Evolutionary conservation across 1,140 invertebrate species (phyloP), one percentile per base, ranked within the genome.

Genomic region (Ptiloglossa arizonensis): DNA sequence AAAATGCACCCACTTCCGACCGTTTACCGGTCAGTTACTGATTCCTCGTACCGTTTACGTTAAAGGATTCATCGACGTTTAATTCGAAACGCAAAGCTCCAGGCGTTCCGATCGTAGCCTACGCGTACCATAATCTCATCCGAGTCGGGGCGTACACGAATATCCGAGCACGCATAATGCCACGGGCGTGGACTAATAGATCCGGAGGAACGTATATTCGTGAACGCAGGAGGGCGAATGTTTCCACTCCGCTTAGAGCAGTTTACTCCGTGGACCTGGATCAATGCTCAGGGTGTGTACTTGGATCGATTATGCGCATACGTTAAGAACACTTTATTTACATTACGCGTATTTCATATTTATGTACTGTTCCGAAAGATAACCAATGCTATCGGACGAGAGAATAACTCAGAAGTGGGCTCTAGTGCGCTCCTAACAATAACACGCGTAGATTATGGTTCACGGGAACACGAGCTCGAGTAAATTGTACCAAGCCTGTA

Each of bases 141-240:
- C 11, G 24, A 52, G n/a, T n/a, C n/a, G n/a, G n/a, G n/a, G 59
- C 59, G 22, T 38, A 32, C 17, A 9, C 59, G 29, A 38, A 41
- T 67, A 44, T 38, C 38, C 8, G 63, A 74, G 3, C 32, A 56
- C 32, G 35, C 24, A 48, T 69, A 24, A 41, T 29, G 63, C 41
- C 22, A 59, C 29, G 29, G 64, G 24, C 67, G 67, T 62, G 46
- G 38, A 63, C 57, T 77, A 71, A 77, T 71, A 77, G 74, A 77
- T 77, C 57, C 41, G 22, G 27, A 29, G 9, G 44, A 44, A 77
- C 24, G 35, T 62, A 71, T 71, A 63, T 62, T 71, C 46, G 67
- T 15, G 38, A 54, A 70, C 44, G 56, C 54, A 60, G 57, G 71
- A 35, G 54, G 54, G 56, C 48, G 66, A 69, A 69, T 57, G 68